These are phyloP conservation scores for Dryas iulia DNA, from an alignment of 1,140 invertebrate species.

Conservation along the genomic window DNA sequence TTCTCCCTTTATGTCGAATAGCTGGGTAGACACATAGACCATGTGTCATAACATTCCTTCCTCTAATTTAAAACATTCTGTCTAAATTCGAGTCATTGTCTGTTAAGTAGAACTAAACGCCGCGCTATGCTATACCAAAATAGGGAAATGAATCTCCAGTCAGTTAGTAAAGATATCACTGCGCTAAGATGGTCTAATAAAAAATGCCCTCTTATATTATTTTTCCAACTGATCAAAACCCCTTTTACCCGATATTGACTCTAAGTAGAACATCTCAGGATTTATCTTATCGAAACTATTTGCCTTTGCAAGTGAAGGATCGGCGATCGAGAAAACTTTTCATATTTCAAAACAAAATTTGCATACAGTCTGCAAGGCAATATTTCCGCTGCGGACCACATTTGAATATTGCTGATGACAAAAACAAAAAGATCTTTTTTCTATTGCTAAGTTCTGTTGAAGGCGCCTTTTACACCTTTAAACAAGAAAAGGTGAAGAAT, in stretches of 20 bases:
- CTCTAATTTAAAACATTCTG: too few species aligned
- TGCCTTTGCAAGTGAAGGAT: slow-evolving; percentile 62
- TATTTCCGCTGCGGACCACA: slow-evolving; percentile 59
- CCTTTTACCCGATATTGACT: slow-evolving; percentile 47
- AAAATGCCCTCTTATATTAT: not conserved
- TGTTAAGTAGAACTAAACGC: too few species aligned
- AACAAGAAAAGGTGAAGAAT: too few species aligned
- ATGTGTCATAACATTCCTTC: too few species aligned
- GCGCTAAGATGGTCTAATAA: not conserved
- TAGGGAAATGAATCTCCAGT: too few species aligned
- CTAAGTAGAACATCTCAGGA: slow-evolving; percentile 50
- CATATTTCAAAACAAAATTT: slow-evolving; percentile 69
- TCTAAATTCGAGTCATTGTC: too few species aligned
- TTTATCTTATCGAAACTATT: slow-evolving; percentile 73
- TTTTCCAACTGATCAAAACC: not conserved
- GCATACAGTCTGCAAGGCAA: slow-evolving; percentile 65
- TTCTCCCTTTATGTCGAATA: too few species aligned
- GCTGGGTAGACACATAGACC: too few species aligned
- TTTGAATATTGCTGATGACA: slow-evolving; percentile 69
- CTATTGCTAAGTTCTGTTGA: slow-evolving; percentile 30
- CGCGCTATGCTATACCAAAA: too few species aligned
- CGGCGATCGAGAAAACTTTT: slow-evolving; percentile 58
- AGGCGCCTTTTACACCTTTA: too few species aligned
- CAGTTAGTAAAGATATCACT: not conserved
- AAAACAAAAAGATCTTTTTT: slow-evolving; percentile 48